These are phyloP conservation scores for Tragelaphus buxtoni DNA, from an alignment of 2,113 vertebrate genomes.

Conservation along the genomic window DNA sequence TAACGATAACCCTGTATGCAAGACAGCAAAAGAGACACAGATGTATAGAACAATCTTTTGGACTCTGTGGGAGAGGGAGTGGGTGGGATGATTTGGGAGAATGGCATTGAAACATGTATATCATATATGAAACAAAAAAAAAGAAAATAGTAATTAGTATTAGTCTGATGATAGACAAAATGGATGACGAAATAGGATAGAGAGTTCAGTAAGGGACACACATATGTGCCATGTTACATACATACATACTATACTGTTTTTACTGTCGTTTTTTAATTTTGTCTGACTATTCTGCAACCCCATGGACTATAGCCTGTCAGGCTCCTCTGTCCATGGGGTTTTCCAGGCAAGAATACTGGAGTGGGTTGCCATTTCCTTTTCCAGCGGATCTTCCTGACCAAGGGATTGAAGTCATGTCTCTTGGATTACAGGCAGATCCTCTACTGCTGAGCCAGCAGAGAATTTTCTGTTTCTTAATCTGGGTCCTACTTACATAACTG, in stretches of 20 bases:
- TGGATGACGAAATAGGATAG: not conserved
- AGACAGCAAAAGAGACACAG: too few species aligned
- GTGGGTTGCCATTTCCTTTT: not conserved
- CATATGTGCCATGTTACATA: not conserved
- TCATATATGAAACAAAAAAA: too few species aligned
- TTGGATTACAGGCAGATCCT: not conserved
- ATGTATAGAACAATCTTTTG: too few species aligned
- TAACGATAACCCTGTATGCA: too few species aligned
- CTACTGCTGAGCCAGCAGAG: not conserved
- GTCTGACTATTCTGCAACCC: not conserved
- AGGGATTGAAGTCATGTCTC: accelerated
- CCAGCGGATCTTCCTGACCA: not conserved
- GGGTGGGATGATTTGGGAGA: too few species aligned
- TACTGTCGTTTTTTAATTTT: not conserved
- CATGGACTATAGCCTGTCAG: not conserved
- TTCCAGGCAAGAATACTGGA: not conserved
- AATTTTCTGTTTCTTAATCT: not conserved
- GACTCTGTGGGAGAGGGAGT: too few species aligned
- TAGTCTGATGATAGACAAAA: not conserved
- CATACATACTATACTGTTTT: not conserved
- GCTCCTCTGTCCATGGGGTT: not conserved
- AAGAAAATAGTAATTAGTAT: not conserved
- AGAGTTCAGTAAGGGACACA: not conserved
- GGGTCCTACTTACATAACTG: not conserved
- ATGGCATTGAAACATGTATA: too few species aligned